Evolutionary conservation across 2,888 invertebrate species (phyloP).

Genomic region (Oasisia sp.): DNA sequence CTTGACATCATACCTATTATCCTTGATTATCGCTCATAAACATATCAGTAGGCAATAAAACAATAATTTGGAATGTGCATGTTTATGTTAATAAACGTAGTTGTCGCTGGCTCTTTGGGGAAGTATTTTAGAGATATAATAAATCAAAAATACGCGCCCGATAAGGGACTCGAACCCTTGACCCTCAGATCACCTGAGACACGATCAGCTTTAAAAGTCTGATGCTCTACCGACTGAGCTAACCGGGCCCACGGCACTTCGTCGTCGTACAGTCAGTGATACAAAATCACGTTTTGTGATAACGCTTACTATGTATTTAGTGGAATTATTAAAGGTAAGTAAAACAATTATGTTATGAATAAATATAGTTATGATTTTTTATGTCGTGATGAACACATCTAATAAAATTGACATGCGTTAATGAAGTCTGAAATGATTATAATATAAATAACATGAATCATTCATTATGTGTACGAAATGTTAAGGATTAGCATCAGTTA

Average conservation of each 20-base stretch:
- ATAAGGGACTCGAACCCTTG: constrained; percentile 17
- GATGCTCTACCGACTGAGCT: constrained; percentile 17
- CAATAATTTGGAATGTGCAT: background rate
- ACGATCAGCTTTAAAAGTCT: constrained; percentile 1
- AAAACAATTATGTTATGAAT: background rate
- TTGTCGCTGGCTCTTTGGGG: background rate
- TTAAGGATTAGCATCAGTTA: background rate
- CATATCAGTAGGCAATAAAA: background rate
- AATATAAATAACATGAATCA: background rate
- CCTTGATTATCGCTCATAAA: background rate
- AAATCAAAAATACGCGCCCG: background rate
- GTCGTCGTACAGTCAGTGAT: background rate
- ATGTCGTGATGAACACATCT: background rate
- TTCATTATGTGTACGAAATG: background rate
- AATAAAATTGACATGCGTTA: background rate
- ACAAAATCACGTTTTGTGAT: background rate
- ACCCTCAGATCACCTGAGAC: constrained; percentile 6
- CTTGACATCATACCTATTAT: background rate
- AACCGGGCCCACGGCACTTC: background rate
- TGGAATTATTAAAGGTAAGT: background rate
- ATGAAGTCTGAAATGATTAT: background rate
- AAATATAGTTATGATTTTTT: background rate
- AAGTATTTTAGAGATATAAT: background rate
- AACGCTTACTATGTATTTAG: background rate
- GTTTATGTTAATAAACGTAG: background rate